Percentiles rank a stretch among this genome's conserved stretches.
phyloP scores from a whole-genome alignment of 2,888 invertebrate species.

The Lordiphosa andalusiaca region DNA sequence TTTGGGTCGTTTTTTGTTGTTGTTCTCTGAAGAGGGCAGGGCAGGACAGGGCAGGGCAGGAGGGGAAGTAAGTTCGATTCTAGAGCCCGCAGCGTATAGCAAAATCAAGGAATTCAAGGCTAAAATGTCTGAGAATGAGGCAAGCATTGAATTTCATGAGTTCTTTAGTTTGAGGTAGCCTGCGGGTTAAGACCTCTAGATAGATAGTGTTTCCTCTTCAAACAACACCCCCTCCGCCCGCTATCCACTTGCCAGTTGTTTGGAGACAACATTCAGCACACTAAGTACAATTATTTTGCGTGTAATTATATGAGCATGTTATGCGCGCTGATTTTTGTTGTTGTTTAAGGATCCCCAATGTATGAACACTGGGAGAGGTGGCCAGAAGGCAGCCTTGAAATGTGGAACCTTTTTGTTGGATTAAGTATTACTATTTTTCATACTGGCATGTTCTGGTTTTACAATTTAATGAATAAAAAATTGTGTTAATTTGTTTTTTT shows the following conservation, averaged over 20 bases:
- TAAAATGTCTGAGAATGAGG: slow-evolving; percentile 43
- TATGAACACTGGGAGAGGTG: no score
- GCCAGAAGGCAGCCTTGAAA: no score
- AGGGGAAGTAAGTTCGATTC: slow-evolving; percentile 25
- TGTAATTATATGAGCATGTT: slow-evolving; percentile 61
- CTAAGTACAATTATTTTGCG: slow-evolving; percentile 43
- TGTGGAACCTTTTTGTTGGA: no score
- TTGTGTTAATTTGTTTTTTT: no score
- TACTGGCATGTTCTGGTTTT: no score
- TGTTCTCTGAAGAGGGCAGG: slow-evolving; percentile 1
- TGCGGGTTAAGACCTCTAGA: slow-evolving; percentile 41
- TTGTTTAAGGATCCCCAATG: slow-evolving; percentile 3
- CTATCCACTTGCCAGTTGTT: not conserved
- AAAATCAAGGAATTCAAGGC: slow-evolving; percentile 63
- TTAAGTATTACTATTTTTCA: no score
- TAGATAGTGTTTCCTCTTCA: slow-evolving; percentile 31
- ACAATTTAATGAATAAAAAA: no score
- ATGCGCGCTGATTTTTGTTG: slow-evolving; percentile 3
- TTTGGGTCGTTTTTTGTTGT: no score
- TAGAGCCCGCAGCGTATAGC: slow-evolving; percentile 41
- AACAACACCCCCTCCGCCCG: slow-evolving; percentile 7
- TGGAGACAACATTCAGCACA: slow-evolving; percentile 7
- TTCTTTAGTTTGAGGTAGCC: slow-evolving; percentile 35
- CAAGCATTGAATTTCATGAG: slow-evolving; percentile 71
- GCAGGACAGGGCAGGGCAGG: no score